A percentile compares a stretch with the other conserved stretches of the same genome.
Evolutionary conservation across 2,113 vertebrate genomes (phyloP).

Genomic region (Pimephales promelas): DNA sequence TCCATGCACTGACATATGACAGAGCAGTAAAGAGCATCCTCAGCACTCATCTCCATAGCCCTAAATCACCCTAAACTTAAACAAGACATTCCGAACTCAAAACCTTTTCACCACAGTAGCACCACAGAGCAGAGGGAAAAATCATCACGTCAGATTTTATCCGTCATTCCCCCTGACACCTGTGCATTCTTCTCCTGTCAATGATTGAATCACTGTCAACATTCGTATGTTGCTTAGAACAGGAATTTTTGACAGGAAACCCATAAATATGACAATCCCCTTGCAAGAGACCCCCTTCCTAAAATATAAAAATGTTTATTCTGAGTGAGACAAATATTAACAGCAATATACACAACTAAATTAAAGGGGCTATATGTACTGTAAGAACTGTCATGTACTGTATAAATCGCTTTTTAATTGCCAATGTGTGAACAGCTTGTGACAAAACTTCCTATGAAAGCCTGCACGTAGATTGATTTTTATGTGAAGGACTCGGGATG

Average conservation of each 20-base stretch:
- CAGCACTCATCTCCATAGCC: slow-evolving; percentile 16
- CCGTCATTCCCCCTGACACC: not conserved
- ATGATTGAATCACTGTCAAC: not conserved
- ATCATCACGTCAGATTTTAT: slow-evolving; percentile 16
- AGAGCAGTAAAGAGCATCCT: slow-evolving; percentile 42
- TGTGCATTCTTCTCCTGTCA: slow-evolving; percentile 5
- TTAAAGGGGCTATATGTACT: no score
- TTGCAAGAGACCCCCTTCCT: not conserved
- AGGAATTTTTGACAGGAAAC: not conserved
- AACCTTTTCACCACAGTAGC: slow-evolving; percentile 42
- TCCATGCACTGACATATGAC: slow-evolving; percentile 44
- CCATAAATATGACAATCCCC: not conserved
- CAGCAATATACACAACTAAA: no score
- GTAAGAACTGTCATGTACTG: no score
- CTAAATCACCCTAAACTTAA: slow-evolving; percentile 47
- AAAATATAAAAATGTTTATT: not conserved
- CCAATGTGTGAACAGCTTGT: no score
- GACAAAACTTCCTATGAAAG: no score
- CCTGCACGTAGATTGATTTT: no score
- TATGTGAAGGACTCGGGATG: no score
- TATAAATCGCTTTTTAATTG: no score
- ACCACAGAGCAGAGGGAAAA: slow-evolving; percentile 17
- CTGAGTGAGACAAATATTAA: not conserved
- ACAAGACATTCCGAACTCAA: slow-evolving; percentile 32
- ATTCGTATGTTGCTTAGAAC: not conserved